Conservation (phyloP, 2,888 invertebrate species). For the Saturnia pavonia region DNA sequence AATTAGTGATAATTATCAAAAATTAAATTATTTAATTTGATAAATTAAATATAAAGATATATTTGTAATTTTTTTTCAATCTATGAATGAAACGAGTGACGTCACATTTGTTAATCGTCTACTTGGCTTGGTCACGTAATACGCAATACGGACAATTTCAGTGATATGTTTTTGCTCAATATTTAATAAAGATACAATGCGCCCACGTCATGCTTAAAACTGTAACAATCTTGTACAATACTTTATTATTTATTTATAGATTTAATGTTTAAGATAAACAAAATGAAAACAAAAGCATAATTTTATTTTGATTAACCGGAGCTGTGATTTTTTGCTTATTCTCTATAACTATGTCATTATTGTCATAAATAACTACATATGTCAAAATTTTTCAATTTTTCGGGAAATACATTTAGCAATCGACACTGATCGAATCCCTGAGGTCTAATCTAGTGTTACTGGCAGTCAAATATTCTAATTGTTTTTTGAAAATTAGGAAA, state of each 20-base stretch:
- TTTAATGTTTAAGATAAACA: conserved; percentile 66
- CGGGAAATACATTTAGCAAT: conserved; percentile 19
- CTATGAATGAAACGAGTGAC: no score
- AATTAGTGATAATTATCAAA: no score
- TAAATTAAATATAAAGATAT: no score
- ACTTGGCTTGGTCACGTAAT: no score
- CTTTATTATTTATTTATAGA: conserved; percentile 79
- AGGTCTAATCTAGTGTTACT: conserved; percentile 39
- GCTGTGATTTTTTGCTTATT: conserved; percentile 81
- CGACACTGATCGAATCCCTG: conserved; percentile 44
- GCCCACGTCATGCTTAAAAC: conserved; percentile 64
- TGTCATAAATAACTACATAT: no score
- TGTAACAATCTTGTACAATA: conserved; percentile 73
- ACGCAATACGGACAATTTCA: background rate
- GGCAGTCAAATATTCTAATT: background rate
- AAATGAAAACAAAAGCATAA: conserved; percentile 70
- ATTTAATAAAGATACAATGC: conserved; percentile 17
- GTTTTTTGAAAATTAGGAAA: background rate
- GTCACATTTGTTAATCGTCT: no score
- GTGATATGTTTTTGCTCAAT: conserved; percentile 9
- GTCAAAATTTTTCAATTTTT: conserved; percentile 13
- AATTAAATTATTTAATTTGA: no score
- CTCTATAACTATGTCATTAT: conserved; percentile 48
- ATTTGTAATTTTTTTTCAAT: no score
- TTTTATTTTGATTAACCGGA: conserved; percentile 79